phyloP scores from a whole-genome alignment of 1,140 invertebrate species.

The Macrotrachela quadricornifera region DNA sequence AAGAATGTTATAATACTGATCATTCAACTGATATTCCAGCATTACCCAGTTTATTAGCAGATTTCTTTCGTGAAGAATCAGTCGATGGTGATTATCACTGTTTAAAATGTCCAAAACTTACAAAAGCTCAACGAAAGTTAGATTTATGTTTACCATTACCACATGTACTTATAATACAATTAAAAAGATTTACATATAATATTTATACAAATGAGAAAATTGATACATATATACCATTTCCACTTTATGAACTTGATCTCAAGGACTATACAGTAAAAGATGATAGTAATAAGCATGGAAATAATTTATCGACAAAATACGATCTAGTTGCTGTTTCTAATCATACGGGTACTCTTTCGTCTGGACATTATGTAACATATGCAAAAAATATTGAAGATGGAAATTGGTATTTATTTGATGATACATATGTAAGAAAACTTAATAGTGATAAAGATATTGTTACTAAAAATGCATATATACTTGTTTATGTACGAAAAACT shows the following conservation, averaged over 20 bases:
- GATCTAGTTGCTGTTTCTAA: background rate
- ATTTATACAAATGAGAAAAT: background rate
- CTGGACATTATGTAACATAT: background rate
- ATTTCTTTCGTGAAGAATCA: too few relatives aligned
- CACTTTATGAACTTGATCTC: background rate
- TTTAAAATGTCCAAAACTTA: too few relatives aligned
- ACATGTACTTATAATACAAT: slow-evolving; percentile 30
- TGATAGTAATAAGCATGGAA: background rate
- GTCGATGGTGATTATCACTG: too few relatives aligned
- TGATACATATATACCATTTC: background rate
- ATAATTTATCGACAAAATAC: background rate
- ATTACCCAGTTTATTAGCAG: too few relatives aligned
- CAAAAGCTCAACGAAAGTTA: too few relatives aligned
- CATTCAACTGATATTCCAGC: too few relatives aligned
- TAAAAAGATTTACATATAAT: slow-evolving; percentile 33
- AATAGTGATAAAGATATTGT: too few relatives aligned
- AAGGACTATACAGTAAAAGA: background rate
- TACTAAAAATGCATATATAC: too few relatives aligned
- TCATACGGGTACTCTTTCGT: background rate
- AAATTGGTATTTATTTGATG: background rate
- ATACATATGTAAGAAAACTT: background rate
- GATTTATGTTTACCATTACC: slow-evolving; percentile 11
- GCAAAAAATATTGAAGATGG: background rate
- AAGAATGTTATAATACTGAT: too few relatives aligned
- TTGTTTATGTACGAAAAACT: too few relatives aligned